Percentiles rank a stretch among this genome's conserved stretches.
phyloP scores from a whole-genome alignment of 2,888 invertebrate species.

The Thelaira solivaga region DNA sequence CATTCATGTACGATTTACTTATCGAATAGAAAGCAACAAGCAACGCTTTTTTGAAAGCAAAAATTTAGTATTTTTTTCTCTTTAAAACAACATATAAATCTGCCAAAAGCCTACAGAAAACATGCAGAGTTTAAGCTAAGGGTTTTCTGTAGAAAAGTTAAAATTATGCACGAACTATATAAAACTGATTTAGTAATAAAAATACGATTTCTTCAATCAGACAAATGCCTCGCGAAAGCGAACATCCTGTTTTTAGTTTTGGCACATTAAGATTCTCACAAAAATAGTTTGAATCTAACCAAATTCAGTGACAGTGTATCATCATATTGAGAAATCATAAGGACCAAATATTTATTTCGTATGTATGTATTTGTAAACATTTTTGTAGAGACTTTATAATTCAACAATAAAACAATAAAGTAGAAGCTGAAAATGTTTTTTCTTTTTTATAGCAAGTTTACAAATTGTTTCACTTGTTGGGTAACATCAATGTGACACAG shows the following conservation, averaged over 20 bases:
- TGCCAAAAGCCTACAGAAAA: too few species aligned
- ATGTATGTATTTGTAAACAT: too few species aligned
- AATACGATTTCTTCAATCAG: slow-evolving; percentile 52
- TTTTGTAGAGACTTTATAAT: slow-evolving; percentile 54
- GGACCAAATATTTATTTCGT: slow-evolving; percentile 5
- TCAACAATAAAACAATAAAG: not conserved
- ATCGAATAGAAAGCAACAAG: not conserved
- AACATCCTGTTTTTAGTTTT: slow-evolving; percentile 65
- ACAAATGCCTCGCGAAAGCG: slow-evolving; percentile 65
- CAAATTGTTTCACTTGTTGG: slow-evolving; percentile 59
- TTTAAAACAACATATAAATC: too few species aligned
- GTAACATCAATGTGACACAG: slow-evolving; percentile 66
- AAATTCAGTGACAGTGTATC: slow-evolving; percentile 71
- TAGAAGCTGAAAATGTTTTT: slow-evolving; percentile 41
- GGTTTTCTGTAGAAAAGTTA: too few species aligned
- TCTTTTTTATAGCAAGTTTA: slow-evolving; percentile 64
- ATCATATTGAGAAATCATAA: slow-evolving; percentile 67
- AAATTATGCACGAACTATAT: too few species aligned
- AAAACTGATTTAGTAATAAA: too few species aligned
- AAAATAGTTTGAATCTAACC: slow-evolving; percentile 73
- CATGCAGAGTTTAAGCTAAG: too few species aligned
- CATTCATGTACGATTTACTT: slow-evolving; percentile 35
- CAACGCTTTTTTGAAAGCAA: slow-evolving; percentile 46
- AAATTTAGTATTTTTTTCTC: not conserved
- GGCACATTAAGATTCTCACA: slow-evolving; percentile 67